These are phyloP conservation scores for Aplidium turbinatum DNA, from an alignment of 23 tunicate genomes.

Conservation along the genomic window DNA sequence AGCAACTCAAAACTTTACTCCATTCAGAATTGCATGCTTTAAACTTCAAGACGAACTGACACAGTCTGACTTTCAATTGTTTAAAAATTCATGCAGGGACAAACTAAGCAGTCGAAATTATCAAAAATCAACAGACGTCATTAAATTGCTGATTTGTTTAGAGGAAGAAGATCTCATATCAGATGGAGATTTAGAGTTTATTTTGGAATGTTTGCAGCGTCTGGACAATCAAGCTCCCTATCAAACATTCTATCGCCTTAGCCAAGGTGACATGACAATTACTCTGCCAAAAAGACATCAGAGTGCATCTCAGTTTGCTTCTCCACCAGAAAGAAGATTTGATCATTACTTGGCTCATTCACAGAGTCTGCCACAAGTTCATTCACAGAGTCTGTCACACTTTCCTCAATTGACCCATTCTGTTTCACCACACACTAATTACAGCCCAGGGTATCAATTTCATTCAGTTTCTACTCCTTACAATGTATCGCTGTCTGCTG, in stretches of 20 bases:
- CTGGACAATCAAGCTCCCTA: constrained; percentile 49
- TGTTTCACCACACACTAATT: no score
- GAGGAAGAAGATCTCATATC: constrained; percentile 62
- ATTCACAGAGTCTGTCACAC: no score
- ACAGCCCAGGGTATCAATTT: no score
- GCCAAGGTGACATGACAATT: constrained; percentile 12
- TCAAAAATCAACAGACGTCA: constrained; percentile 26
- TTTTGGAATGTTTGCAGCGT: constrained; percentile 7
- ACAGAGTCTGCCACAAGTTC: background rate
- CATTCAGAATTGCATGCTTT: constrained; percentile 64
- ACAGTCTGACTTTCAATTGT: constrained; percentile 13
- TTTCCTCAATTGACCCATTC: no score
- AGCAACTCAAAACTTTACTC: constrained; percentile 25
- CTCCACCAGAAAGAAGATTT: background rate
- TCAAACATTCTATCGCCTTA: constrained; percentile 15
- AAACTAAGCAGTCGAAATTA: constrained; percentile 31
- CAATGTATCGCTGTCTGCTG: no score
- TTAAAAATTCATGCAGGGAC: constrained; percentile 29
- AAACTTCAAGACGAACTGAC: constrained; percentile 37
- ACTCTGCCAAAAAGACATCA: constrained; percentile 40
- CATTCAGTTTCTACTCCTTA: no score
- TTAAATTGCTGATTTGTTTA: constrained; percentile 38
- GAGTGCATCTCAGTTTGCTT: background rate
- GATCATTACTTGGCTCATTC: background rate
- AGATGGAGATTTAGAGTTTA: constrained; percentile 51